These are phyloP conservation scores for Tetheella fluctuosa DNA, from an alignment of 2,888 invertebrate species.

Conservation along the genomic window DNA sequence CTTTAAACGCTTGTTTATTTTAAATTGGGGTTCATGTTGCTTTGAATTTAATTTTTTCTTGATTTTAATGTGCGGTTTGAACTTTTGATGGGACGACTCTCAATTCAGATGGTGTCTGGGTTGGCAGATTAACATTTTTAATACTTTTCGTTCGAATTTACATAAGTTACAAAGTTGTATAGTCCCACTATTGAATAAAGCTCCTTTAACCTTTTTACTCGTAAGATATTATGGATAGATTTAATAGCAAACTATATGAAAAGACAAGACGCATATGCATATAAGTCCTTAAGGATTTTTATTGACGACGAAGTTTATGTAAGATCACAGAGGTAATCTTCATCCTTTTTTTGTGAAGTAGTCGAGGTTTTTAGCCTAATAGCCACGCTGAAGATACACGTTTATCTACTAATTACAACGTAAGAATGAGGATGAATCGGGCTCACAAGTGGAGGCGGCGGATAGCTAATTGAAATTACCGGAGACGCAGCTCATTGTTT, in stretches of 20 bases:
- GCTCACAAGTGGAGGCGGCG: constrained; percentile 43
- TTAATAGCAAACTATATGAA: not conserved
- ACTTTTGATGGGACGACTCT: constrained; percentile 1
- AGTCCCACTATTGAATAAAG: not conserved
- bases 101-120: not conserved
- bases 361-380: not conserved
- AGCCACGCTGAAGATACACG: not conserved
- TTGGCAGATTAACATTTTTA: not conserved
- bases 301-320: not conserved
- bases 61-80: constrained; percentile 22
- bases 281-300: no score
- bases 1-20: constrained; percentile 48
- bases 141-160: not conserved
- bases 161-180: no score
- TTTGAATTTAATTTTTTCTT: constrained; percentile 46
- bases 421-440: constrained; percentile 37
- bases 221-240: not conserved
- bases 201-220: not conserved
- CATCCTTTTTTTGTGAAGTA: not conserved
- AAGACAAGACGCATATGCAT: not conserved
- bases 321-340: not conserved
- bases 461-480: constrained; percentile 28
- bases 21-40: constrained; percentile 55
- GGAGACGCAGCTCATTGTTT: constrained; percentile 50
- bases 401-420: constrained; percentile 25